Evolutionary conservation across 1,140 invertebrate species (phyloP).

Genomic region (Eriocheir sinensis): DNA sequence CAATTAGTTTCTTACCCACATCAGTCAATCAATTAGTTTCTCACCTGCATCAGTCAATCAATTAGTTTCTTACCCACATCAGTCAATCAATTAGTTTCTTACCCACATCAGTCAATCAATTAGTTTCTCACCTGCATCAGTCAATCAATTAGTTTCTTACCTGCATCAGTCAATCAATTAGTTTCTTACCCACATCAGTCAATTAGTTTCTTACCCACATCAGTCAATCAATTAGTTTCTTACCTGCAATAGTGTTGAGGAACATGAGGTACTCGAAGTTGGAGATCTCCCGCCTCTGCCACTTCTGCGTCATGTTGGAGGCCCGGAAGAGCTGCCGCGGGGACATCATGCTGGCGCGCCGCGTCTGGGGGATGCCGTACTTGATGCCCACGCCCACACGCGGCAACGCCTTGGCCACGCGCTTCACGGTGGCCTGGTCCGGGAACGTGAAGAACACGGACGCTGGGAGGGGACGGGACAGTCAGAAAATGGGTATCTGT

Average conservation of each 20-base stretch:
- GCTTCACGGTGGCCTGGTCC: constrained; percentile 97
- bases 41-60: no score
- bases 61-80: no score
- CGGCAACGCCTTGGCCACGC: constrained; percentile 98
- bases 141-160: no score
- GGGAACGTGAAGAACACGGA: constrained; percentile 99
- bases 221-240: no score
- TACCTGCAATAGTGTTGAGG: constrained; percentile 98
- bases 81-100: no score
- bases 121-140: no score
- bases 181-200: no score
- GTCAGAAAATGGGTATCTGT: constrained; percentile 1
- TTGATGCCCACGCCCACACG: constrained; percentile 99
- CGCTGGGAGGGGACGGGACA: constrained; percentile 85
- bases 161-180: no score
- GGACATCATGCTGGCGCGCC: constrained; percentile 98
- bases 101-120: no score
- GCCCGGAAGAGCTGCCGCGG: constrained; percentile 98
- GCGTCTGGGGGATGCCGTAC: constrained; percentile 98
- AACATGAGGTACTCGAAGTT: constrained; percentile 99
- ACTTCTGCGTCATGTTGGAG: constrained; percentile 99
- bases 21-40: no score
- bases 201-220: no score
- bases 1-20: no score
- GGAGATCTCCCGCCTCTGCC: constrained; percentile 98